Conservation (phyloP, 2,113 vertebrate species). For the Dicaeum eximium region DNA sequence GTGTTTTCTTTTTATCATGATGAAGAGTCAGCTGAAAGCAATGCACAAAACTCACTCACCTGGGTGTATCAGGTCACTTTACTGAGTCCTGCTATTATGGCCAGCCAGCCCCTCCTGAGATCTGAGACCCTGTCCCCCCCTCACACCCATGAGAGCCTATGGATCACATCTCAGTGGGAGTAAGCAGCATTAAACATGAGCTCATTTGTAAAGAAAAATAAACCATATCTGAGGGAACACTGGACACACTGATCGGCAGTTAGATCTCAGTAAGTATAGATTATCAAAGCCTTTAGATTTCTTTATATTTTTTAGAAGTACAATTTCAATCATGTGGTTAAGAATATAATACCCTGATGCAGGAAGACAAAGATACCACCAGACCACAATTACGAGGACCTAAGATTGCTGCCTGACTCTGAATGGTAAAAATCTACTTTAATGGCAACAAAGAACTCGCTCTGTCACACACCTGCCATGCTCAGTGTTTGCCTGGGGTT, state of each 20-base stretch:
- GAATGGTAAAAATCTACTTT: neutral
- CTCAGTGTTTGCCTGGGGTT: neutral
- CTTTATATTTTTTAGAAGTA: neutral
- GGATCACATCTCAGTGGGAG: neutral
- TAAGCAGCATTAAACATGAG: neutral
- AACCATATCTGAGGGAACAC: neutral
- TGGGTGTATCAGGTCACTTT: neutral
- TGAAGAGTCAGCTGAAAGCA: neutral
- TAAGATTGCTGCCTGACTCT: neutral
- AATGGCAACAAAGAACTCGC: neutral
- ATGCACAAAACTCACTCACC: neutral
- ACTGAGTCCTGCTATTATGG: neutral
- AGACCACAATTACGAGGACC: accelerated
- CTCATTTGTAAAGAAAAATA: neutral
- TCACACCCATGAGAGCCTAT: neutral
- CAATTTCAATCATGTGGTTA: neutral
- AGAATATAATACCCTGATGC: neutral
- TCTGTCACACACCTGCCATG: neutral
- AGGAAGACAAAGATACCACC: neutral
- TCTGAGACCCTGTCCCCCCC: neutral
- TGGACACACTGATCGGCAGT: neutral
- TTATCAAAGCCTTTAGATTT: neutral
- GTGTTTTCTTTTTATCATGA: neutral
- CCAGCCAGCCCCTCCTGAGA: neutral
- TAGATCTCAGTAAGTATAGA: neutral